Evolutionary conservation across 2,888 invertebrate species (phyloP).

Genomic region (Syrphus vitripennis): DNA sequence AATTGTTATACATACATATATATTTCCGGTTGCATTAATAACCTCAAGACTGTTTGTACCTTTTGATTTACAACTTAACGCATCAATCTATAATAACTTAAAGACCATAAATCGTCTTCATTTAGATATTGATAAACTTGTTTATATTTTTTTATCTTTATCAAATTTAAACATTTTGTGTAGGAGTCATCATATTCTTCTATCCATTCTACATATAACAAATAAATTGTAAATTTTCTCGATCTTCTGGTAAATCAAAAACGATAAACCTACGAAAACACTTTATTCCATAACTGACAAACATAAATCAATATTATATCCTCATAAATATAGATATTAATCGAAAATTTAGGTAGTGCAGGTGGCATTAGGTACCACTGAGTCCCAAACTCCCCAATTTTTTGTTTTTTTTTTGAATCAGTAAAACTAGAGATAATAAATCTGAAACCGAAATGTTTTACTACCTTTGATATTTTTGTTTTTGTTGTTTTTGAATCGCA

Average conservation of each 20-base stretch:
- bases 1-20: no score
- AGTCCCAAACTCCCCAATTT: neutral
- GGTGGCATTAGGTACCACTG: constrained; percentile 40
- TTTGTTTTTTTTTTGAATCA: neutral
- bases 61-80: neutral
- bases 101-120: neutral
- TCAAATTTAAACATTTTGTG: neutral
- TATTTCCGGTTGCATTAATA: no score
- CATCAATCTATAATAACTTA: neutral
- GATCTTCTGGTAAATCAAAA: constrained; percentile 46
- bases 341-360: constrained; percentile 51
- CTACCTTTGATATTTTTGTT: neutral
- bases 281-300: constrained; percentile 26
- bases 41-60: no score
- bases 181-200: constrained; percentile 5
- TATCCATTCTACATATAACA: neutral
- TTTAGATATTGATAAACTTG: neutral
- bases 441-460: constrained; percentile 19
- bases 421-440: constrained; percentile 45
- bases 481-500: constrained; percentile 22
- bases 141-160: neutral
- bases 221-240: constrained; percentile 34
- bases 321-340: constrained; percentile 65
- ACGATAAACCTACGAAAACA: constrained; percentile 44
- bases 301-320: constrained; percentile 58